phyloP scores from a whole-genome alignment of 2,888 invertebrate species.

The Agriotes lineatus region DNA sequence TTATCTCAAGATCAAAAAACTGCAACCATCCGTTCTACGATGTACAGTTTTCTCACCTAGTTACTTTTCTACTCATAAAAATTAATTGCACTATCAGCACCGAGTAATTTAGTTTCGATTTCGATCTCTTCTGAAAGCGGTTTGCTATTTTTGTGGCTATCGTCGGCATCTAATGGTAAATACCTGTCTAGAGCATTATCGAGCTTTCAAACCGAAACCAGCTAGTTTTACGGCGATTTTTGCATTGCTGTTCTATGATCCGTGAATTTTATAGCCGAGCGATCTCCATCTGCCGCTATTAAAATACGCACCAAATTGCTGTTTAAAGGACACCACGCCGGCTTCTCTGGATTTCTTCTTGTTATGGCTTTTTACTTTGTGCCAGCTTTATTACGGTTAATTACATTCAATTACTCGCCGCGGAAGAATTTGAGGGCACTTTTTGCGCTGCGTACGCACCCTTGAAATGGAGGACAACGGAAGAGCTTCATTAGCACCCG shows the following conservation, averaged over 20 bases:
- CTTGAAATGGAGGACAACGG: slow-evolving; percentile 20
- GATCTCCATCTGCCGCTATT: background rate
- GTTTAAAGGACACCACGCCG: background rate
- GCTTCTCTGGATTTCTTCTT: slow-evolving; percentile 13
- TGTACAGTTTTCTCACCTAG: no score
- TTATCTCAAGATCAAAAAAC: no score
- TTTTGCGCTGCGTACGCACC: slow-evolving; percentile 9
- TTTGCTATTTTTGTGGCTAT: background rate
- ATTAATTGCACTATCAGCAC: background rate
- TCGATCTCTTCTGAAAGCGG: slow-evolving; percentile 1
- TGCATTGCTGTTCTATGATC: background rate
- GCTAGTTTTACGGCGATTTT: background rate
- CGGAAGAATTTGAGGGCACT: slow-evolving; percentile 23
- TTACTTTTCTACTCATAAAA: slow-evolving; percentile 1
- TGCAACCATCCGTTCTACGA: no score
- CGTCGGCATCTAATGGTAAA: background rate
- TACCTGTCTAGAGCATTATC: background rate
- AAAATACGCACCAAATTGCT: background rate
- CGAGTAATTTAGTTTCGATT: background rate
- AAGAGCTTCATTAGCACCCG: background rate
- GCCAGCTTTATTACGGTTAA: slow-evolving; percentile 30
- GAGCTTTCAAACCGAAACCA: background rate
- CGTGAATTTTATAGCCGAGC: background rate
- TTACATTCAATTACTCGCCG: slow-evolving; percentile 19
- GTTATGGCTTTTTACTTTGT: slow-evolving; percentile 35